Evolutionary conservation across 2,797 vertebrate species (phyloP), one percentile per base, ranked within the genome.

Genomic region (Acanthiza pusilla): DNA sequence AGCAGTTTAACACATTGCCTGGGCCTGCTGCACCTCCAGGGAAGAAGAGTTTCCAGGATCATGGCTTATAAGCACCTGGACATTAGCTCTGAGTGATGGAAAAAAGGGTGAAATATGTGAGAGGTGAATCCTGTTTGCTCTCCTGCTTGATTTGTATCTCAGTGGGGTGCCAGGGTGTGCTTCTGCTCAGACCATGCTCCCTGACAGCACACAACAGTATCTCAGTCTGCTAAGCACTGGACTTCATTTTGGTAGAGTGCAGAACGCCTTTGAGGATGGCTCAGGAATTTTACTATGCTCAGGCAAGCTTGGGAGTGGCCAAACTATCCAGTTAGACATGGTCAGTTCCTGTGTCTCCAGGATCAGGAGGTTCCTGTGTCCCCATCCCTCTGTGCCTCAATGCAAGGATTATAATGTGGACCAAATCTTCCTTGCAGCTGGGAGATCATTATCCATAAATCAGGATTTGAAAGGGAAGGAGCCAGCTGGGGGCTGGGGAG

Each of bases 151-250:
- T 78, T 74, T 71, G 45, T 11, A 30, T 26, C 5, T 25, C 54
- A 68, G 7, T 2, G 0, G 10, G 15, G 12, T 67, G 23, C 10
- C 2, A 26, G 10, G 3, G 20, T 45, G 12, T 73, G 40, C 16
- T 85, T 4, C 47, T 75, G 13, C n/a, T 82, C 55, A 45, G n/a
- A 16, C 16, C 3, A 0, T 18, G 16, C 25, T 51, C 16, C 19
- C 9, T 61, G 23, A 25, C 2, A 57, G 13, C 30, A 58, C 8
- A n/a, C 12, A 22, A 21, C 3, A 27, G 21, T 21, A 30, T 7
- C 40, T n/a, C 14, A 23, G 8, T 17, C 47, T 55, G 23, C 40
- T 38, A 38, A 45, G 11, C 10, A 25, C 0, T 72, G 12, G 25
- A 34, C 13, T 53, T 80, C 3, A 23, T 47, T 85, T 80, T 60